Conservation (phyloP, 2,113 vertebrate genomes). For the Labrus mixtus region DNA sequence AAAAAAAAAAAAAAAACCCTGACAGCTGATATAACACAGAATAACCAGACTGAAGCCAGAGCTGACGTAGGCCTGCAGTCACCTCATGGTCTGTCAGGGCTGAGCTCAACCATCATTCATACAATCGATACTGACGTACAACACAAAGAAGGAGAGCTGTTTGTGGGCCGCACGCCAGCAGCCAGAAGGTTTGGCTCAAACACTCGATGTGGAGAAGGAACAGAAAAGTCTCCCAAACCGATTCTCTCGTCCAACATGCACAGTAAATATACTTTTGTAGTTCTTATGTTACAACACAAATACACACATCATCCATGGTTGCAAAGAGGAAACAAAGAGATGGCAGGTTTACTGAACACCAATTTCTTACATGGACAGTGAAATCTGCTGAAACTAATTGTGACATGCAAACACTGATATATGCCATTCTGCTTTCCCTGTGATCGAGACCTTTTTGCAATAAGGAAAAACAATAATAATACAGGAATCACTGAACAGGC, state of each 20-base stretch:
- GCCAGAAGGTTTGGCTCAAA: conserved; percentile 8
- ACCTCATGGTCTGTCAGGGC: conserved; percentile 26
- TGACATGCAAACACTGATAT: too few relatives aligned
- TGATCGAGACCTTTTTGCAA: too few relatives aligned
- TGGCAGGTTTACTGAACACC: too few relatives aligned
- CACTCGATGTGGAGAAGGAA: background rate
- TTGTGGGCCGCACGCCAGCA: conserved; percentile 3
- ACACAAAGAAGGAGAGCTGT: conserved; percentile 14
- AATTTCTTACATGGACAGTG: too few relatives aligned
- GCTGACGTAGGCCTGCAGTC: conserved; percentile 38
- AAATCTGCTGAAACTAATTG: too few relatives aligned
- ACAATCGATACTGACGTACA: conserved; percentile 29
- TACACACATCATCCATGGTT: background rate
- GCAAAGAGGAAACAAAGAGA: background rate
- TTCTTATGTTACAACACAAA: conserved; percentile 12
- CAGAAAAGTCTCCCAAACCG: conserved; percentile 11
- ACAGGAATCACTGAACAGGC: too few relatives aligned
- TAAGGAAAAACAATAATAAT: too few relatives aligned
- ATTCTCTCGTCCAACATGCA: background rate
- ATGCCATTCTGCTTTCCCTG: too few relatives aligned
- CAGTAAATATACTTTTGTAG: background rate
- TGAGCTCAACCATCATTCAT: conserved; percentile 26
- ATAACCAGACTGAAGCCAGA: conserved; percentile 18
- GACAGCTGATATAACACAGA: conserved; percentile 43
- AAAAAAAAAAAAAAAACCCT: background rate